Percentiles rank a stretch among this genome's conserved stretches.
These are phyloP conservation scores for Bemisia tabaci DNA, from an alignment of 1,140 invertebrate species.

Conservation along the genomic window DNA sequence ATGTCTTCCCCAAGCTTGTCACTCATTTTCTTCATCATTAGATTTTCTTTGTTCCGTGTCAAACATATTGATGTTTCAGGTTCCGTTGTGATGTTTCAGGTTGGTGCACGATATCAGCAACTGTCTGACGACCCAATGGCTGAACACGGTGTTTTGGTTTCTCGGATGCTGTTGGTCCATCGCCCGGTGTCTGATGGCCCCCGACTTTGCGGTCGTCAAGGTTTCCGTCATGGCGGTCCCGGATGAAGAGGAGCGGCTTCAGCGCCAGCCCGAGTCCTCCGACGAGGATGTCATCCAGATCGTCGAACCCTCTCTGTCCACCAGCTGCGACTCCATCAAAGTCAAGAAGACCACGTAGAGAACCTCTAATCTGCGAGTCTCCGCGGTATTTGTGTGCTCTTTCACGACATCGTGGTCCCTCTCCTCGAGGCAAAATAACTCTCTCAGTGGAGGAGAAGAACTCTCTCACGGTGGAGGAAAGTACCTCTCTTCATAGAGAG, in stretches of 20 bases:
- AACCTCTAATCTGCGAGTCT: not conserved
- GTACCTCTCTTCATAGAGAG: too few species aligned
- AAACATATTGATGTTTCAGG: too few species aligned
- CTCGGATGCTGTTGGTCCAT: not conserved
- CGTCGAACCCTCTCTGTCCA: not conserved
- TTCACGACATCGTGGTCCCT: too few species aligned
- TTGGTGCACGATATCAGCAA: not conserved
- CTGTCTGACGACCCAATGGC: not conserved
- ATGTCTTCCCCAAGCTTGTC: too few species aligned
- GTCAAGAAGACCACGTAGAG: not conserved
- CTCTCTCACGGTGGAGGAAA: too few species aligned
- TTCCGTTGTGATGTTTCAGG: too few species aligned
- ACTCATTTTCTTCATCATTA: too few species aligned
- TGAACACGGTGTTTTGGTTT: not conserved
- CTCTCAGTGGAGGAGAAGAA: too few species aligned
- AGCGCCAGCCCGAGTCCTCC: not conserved
- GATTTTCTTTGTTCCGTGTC: too few species aligned
- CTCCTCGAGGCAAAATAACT: too few species aligned
- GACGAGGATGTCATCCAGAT: not conserved
- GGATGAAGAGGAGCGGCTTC: not conserved
- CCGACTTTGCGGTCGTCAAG: not conserved
- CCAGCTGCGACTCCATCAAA: not conserved
- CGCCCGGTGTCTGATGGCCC: not conserved
- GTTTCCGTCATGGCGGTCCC: not conserved
- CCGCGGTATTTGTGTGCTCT: not conserved